These are phyloP conservation scores for Sarcophaga peregrina DNA, from an alignment of 1,140 invertebrate species.

Conservation along the genomic window DNA sequence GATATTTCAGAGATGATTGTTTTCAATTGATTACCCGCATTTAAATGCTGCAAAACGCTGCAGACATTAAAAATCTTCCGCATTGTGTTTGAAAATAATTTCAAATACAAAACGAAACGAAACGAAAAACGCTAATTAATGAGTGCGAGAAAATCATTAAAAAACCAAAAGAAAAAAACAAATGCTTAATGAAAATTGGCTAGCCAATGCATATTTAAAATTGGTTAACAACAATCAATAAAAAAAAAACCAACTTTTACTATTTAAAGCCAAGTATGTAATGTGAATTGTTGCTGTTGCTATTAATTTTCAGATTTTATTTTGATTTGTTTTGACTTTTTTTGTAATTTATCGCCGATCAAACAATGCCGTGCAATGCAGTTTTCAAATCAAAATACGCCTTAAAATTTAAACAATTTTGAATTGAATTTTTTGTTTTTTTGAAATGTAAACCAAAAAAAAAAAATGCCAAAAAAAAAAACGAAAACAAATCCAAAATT, in stretches of 20 bases:
- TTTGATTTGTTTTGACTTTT: background rate
- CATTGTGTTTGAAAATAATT: background rate
- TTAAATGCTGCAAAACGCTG: background rate
- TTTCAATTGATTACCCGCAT: constrained; percentile 8
- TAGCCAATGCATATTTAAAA: background rate
- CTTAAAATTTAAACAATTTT: constrained; percentile 22
- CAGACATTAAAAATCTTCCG: background rate
- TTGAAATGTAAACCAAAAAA: no score
- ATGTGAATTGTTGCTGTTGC: background rate
- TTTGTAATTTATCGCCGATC: background rate
- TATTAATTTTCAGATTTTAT: background rate
- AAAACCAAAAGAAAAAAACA: background rate
- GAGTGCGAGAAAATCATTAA: background rate
- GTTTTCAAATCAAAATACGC: background rate
- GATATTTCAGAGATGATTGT: no score
- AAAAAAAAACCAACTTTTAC: background rate
- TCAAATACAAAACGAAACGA: no score
- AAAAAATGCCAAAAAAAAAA: background rate
- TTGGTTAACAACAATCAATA: background rate
- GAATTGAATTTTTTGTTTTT: background rate
- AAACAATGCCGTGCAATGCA: no score
- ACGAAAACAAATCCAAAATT: background rate
- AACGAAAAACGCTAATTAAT: background rate
- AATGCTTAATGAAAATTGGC: background rate
- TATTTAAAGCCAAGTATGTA: no score